Base-by-base conservation (phyloP, 30 jellyfish, hydroid and myxozoan genomes). In the Sanderia malayensis region DNA sequence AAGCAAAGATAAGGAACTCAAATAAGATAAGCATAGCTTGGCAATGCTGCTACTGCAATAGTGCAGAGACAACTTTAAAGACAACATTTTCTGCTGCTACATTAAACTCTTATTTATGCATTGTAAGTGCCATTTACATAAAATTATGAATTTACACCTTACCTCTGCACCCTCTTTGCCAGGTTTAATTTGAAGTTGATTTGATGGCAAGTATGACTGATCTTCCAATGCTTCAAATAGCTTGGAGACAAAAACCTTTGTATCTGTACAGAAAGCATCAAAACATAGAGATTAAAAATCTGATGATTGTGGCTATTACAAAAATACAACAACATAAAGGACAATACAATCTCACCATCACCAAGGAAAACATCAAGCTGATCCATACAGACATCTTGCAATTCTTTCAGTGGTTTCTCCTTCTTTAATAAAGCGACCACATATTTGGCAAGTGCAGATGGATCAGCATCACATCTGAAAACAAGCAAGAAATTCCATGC, bases 381-480 rank as follows among this genome's bases (percentile, higher is more conserved):
- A 58, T 94, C 99, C 25, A 71, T 84, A 61, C 97, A 94, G 15
- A 85, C 88, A 63, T 88, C 97, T 61, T 67, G 72, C n/a, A 94
- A 93, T 23, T 94, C 97, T 2, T 45, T 67, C 65, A 71, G 58
- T 28, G 99, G 92, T 44, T 85, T 86, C 11, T 94, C 97, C 59
- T 86, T 85, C 67, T 87, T 86, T 22, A 85, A 79, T 64, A 94
- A 62, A 2, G 99, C 99, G 29, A 87, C 86, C 15, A 86, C 96
- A 84, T 94, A 94, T 46, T 94, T 94, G 4, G 99, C 99, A 19
- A 94, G 62, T 0, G 99, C 96, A 4, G 96, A 68, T 21, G 99
- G 99, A 70, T 94, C 99, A 18, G 99, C 99, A 86, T 94, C 99
- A 83, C 99, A 93, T 31, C 96, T 86, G 52, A 13, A 37, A 37